Base-by-base conservation (phyloP, 1,140 invertebrate genomes). In the Drosophila burlai region DNA sequence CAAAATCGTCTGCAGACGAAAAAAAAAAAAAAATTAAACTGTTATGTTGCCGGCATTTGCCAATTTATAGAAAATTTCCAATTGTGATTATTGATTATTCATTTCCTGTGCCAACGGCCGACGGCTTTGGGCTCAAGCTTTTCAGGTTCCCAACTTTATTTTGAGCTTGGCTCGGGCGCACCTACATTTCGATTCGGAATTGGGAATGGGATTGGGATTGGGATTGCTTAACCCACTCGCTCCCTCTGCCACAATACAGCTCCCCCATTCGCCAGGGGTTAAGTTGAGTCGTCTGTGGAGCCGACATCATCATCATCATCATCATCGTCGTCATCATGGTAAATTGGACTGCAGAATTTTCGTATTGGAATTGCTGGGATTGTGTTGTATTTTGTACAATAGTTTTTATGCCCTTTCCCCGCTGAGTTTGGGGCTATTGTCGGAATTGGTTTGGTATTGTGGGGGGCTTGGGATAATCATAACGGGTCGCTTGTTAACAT, bases 401-500 rank as follows among this genome's bases (percentile, higher is more conserved):
- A 74, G 76, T 87, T 87, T 68, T 57, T 57, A 40, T 26, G 40
- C 36, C 36, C 52, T 31, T 50, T 13, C 2, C 50, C n/a, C 57
- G 1, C 50, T 54, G 18, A 24, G 55, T 64, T 66, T 64, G 15
- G n/a, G 58, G 16, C 45, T 54, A 45, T 62, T 77, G 68, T 83
- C 74, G 54, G 67, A 34, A 73, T 72, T 85, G 78, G 72, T 40
- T 69, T 86, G 42, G 78, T 31, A 59, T 72, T 83, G 85, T 79
- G 45, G 60, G 72, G 45, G 43, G 16, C 8, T 31, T 24, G 40
- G 52, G 71, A 49, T 79, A 89, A 89, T 90, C 85, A 90, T 90
- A 90, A 90, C 85, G 85, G 85, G 71, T 90, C 81, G 85, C 85
- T 90, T 90, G 85, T 90, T 90, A 90, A 90, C 85, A 90, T 90